phyloP scores from a whole-genome alignment of 1,140 invertebrate species.

The Panulirus ornatus region DNA sequence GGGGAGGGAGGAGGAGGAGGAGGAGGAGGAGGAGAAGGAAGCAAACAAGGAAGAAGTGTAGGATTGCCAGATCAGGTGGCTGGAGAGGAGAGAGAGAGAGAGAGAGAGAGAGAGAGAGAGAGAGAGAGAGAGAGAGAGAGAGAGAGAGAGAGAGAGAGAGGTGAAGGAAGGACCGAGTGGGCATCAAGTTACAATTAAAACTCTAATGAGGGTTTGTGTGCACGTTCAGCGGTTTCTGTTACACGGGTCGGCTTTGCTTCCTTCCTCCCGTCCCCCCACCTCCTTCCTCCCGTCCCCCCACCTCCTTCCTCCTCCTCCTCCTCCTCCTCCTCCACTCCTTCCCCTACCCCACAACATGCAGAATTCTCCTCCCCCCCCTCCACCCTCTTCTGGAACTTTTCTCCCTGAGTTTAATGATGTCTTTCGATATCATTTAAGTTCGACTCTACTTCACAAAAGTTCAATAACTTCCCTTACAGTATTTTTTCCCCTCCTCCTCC shows the following conservation, averaged over 20 bases:
- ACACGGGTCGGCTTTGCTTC: too few relatives aligned
- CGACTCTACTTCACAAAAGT: neutral
- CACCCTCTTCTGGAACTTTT: neutral
- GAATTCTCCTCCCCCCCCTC: neutral
- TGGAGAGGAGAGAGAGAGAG: neutral
- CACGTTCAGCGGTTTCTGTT: neutral
- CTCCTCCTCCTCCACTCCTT: neutral
- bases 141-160: slow-evolving; percentile 2
- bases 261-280: neutral
- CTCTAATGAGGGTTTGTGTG: slow-evolving; percentile 18
- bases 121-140: neutral
- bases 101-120: neutral
- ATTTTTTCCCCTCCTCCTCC: neutral
- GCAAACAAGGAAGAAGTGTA: neutral
- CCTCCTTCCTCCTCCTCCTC: neutral
- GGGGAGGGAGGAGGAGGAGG: neutral
- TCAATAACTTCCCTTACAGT: neutral
- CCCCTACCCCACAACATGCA: neutral
- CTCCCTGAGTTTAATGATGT: neutral
- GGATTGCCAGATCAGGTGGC: neutral
- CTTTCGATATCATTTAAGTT: slow-evolving; percentile 8
- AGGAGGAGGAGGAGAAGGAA: neutral
- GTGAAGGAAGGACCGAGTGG: neutral
- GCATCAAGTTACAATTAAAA: slow-evolving; percentile 42
- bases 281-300: too few relatives aligned